Percentiles rank a stretch among this genome's conserved stretches.
These are phyloP conservation scores for Chrosomus eos DNA, from an alignment of 2,797 vertebrate species.

Conservation along the genomic window DNA sequence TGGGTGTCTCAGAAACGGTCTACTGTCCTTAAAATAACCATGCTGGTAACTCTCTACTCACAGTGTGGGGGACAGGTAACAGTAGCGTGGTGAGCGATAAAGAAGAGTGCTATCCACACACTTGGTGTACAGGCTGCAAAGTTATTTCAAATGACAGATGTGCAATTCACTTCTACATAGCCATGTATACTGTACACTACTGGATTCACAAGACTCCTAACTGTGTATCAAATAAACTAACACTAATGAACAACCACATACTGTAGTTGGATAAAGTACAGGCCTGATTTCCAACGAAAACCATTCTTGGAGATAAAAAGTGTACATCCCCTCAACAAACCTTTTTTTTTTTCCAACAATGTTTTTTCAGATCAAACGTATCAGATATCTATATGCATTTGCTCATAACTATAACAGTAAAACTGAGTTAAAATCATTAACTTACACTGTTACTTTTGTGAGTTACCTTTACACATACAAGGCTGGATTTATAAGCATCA, in stretches of 20 bases:
- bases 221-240: not conserved
- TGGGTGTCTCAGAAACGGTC: not conserved
- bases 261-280: not conserved
- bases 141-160: slow-evolving; percentile 12
- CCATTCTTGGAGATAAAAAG: not conserved
- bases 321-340: not conserved
- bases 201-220: not conserved
- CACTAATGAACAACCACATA: not conserved
- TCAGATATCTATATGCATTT: not conserved
- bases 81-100: not conserved
- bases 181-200: not conserved
- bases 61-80: slow-evolving; percentile 8
- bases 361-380: not conserved
- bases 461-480: not conserved
- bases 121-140: not conserved
- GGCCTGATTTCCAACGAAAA: not conserved
- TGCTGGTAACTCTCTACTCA: not conserved
- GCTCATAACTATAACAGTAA: not conserved
- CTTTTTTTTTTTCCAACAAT: not conserved
- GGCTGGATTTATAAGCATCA: not conserved
- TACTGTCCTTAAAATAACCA: slow-evolving; percentile 13
- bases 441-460: not conserved
- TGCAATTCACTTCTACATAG: not conserved
- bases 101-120: not conserved
- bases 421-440: not conserved